Conservation (phyloP, 2,113 vertebrate species). For the Gavia stellata region DNA sequence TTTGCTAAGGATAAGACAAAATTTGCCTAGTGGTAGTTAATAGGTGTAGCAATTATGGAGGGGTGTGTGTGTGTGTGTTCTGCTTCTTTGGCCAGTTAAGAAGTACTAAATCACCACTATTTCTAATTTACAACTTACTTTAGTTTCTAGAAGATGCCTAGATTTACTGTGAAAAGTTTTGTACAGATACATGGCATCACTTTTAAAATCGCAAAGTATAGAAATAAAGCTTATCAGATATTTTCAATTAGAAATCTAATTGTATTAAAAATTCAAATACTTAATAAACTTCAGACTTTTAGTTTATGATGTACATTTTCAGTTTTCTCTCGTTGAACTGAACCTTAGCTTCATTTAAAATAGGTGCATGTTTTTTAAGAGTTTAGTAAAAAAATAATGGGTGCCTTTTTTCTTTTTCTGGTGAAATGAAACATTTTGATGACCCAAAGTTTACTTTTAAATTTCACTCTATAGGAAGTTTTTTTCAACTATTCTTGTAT, state of each 20-base stretch:
- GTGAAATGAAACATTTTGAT: neutral
- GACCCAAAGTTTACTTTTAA: neutral
- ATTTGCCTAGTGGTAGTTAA: neutral
- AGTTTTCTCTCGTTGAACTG: neutral
- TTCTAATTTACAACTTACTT: neutral
- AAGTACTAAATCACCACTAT: neutral
- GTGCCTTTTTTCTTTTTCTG: neutral
- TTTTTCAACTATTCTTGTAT: neutral
- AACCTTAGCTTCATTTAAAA: neutral
- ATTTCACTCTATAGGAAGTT: neutral
- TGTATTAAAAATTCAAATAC: neutral
- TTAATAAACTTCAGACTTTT: neutral
- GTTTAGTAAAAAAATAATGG: neutral
- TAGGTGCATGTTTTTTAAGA: neutral
- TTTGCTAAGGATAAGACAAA: neutral
- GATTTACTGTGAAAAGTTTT: neutral
- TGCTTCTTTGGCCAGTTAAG: neutral
- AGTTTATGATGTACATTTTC: neutral
- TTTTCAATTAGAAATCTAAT: neutral
- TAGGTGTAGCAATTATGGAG: neutral
- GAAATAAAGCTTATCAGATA: neutral
- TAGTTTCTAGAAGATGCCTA: neutral
- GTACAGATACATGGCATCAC: neutral
- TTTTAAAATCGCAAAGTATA: neutral
- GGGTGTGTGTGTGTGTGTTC: rapidly evolving